These are phyloP conservation scores for Crotalus viridis DNA, from an alignment of 2,113 vertebrate species.

Conservation along the genomic window DNA sequence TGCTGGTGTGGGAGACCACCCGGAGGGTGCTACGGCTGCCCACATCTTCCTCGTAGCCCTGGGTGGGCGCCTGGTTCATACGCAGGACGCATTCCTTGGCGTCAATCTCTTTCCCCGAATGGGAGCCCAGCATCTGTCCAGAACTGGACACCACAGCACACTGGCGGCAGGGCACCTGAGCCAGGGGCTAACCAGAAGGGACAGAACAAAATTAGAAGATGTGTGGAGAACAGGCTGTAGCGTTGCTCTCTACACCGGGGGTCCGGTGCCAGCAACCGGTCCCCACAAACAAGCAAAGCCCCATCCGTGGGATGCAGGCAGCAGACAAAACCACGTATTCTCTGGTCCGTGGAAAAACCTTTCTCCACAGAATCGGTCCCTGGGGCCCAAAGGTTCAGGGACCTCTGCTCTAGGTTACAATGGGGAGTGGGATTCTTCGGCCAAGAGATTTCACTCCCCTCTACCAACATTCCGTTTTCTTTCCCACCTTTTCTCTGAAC, in stretches of 20 bases:
- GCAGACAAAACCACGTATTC: no score
- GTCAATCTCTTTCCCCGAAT: constrained; percentile 79
- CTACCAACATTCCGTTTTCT: background rate
- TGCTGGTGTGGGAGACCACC: constrained; percentile 90
- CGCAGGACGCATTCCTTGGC: constrained; percentile 81
- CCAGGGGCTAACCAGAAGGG: constrained; percentile 49
- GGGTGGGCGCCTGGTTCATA: constrained; percentile 91
- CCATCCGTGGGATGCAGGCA: no score
- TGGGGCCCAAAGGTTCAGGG: no score
- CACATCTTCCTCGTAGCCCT: constrained; percentile 83
- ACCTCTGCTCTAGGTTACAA: background rate
- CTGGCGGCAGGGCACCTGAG: constrained; percentile 66
- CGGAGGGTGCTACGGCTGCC: constrained; percentile 81
- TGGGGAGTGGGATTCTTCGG: background rate
- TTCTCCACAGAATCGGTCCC: no score
- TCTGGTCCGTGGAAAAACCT: no score
- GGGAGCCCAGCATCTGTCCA: constrained; percentile 87
- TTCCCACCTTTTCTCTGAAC: background rate
- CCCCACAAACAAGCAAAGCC: no score
- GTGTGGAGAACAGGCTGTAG: background rate
- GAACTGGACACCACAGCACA: constrained; percentile 94
- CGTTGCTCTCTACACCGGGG: background rate
- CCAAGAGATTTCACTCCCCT: no score
- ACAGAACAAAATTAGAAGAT: no score
- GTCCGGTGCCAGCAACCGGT: no score